A percentile compares a stretch with the other conserved stretches of the same genome.
phyloP scores from a whole-genome alignment of 2,888 invertebrate species.

The Calameuta pallipes region DNA sequence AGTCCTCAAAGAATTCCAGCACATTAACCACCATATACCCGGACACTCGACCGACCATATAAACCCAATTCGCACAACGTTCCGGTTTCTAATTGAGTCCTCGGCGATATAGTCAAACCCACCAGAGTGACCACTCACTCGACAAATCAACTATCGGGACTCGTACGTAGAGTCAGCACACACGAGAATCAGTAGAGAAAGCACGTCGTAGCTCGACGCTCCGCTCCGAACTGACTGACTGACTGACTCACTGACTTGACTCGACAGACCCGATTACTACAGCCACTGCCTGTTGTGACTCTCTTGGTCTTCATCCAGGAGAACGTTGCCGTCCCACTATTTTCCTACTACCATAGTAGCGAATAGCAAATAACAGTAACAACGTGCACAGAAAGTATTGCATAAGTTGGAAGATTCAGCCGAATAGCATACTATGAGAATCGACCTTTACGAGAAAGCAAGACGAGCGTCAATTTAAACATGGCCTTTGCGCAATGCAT shows the following conservation, averaged over 20 bases:
- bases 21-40: background rate
- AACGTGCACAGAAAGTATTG: background rate
- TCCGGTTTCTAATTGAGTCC: background rate
- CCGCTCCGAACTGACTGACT: background rate
- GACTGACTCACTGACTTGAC: background rate
- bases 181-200: background rate
- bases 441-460: constrained; percentile 36
- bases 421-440: constrained; percentile 29
- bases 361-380: no score
- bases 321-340: background rate
- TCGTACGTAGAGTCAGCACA: background rate
- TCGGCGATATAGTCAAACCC: background rate
- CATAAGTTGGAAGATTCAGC: constrained; percentile 22
- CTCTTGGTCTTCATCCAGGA: background rate
- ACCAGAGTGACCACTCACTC: background rate
- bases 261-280: background rate
- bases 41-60: background rate
- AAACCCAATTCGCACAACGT: background rate
- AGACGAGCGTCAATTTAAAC: constrained; percentile 8
- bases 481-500: background rate
- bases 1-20: background rate
- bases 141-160: background rate
- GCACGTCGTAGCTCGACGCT: background rate
- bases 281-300: background rate
- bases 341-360: background rate